Percentiles rank a stretch among this genome's conserved stretches.
Evolutionary conservation across 2,797 vertebrate genomes (phyloP).

Genomic region (Girardinus metallicus): DNA sequence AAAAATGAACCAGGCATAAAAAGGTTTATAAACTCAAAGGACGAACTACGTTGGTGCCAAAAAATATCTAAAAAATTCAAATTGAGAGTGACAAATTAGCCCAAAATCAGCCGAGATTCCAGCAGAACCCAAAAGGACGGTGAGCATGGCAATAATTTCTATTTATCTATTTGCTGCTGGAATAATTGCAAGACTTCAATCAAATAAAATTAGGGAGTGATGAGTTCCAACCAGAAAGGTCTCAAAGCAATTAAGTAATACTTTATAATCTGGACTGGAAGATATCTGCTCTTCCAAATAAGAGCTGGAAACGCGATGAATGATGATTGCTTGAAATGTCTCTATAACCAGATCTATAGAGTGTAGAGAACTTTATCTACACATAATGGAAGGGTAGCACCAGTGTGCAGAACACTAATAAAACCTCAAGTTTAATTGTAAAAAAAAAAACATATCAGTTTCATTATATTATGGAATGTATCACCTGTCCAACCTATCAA

Average conservation of each 20-base stretch:
- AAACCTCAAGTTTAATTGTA: neutral
- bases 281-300: neutral
- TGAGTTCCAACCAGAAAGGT: neutral
- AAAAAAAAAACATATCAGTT: neutral
- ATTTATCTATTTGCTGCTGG: neutral
- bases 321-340: neutral
- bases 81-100: neutral
- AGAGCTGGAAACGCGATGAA: neutral
- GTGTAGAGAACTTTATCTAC: neutral
- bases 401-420: neutral
- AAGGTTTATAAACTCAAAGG: neutral
- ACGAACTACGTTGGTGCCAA: neutral
- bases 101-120: neutral
- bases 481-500: neutral
- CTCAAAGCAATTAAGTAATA: neutral
- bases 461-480: neutral
- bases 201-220: neutral
- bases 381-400: neutral
- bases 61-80: neutral
- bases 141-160: neutral
- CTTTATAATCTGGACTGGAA: neutral
- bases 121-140: neutral
- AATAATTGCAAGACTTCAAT: constrained; percentile 1
- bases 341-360: neutral
- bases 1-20: neutral